These are phyloP conservation scores for Tetrao urogallus DNA, from an alignment of 2,113 vertebrate species.

Conservation along the genomic window DNA sequence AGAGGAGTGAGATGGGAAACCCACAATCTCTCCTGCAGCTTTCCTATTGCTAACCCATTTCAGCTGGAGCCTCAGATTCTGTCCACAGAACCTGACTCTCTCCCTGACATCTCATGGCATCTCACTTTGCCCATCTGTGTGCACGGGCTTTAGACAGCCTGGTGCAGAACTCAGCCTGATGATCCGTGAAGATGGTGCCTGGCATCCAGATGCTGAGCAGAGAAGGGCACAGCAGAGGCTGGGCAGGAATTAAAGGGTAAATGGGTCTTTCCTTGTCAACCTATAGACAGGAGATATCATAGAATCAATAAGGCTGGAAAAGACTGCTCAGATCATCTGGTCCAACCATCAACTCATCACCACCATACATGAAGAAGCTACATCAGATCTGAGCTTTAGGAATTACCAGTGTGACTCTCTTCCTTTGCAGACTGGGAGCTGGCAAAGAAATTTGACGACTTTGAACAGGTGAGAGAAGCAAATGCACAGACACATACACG, in stretches of 20 bases:
- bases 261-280: neutral
- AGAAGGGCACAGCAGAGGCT: neutral
- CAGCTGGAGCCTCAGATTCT: neutral
- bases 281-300: neutral
- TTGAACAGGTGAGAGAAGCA: slow-evolving; percentile 67
- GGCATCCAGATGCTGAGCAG: neutral
- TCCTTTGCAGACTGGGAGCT: slow-evolving; percentile 65
- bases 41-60: neutral
- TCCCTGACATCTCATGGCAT: neutral
- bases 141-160: neutral
- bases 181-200: neutral
- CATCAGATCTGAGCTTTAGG: neutral
- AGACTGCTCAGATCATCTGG: too few species aligned
- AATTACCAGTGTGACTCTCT: neutral
- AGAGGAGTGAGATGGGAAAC: neutral
- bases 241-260: neutral
- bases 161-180: neutral
- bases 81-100: neutral
- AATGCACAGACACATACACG: neutral
- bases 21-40: neutral
- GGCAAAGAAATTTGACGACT: slow-evolving; percentile 67
- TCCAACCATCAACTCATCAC: too few species aligned
- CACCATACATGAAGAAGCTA: neutral
- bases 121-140: neutral
- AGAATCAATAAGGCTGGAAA: too few species aligned